Conservation (phyloP, 2,888 invertebrate genomes). For the Phortica okadai region DNA sequence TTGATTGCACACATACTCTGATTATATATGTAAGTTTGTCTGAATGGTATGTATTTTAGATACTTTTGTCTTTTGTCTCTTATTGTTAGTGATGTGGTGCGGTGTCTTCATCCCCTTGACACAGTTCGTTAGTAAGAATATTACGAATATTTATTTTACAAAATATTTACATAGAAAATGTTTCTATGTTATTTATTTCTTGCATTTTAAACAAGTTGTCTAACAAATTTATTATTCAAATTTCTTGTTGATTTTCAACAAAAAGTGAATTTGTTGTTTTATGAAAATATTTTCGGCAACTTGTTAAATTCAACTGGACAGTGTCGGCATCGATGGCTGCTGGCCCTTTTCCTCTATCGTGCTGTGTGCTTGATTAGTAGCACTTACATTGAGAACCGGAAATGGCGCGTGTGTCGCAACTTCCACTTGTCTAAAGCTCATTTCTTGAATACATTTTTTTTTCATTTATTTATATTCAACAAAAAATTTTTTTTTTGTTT, state of each 20-base stretch:
- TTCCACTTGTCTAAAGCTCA: slow-evolving; percentile 16
- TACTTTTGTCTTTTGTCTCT: background rate
- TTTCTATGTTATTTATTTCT: slow-evolving; percentile 36
- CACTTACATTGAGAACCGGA: slow-evolving; percentile 1
- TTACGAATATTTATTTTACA: background rate
- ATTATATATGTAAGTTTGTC: background rate
- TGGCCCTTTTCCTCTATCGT: background rate
- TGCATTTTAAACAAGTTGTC: slow-evolving; percentile 59
- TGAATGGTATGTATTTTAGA: background rate
- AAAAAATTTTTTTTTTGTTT: background rate
- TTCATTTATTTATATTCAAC: background rate
- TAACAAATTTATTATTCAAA: slow-evolving; percentile 65
- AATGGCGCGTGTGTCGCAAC: slow-evolving; percentile 16
- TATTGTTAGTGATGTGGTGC: background rate
- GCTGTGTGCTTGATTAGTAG: too few species aligned
- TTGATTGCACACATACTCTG: slow-evolving; percentile 16
- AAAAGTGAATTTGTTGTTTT: slow-evolving; percentile 1
- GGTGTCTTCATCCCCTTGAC: background rate
- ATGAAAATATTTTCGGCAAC: slow-evolving; percentile 3
- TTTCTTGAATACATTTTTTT: too few species aligned
- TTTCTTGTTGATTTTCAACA: slow-evolving; percentile 56
- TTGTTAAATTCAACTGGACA: background rate
- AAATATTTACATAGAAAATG: slow-evolving; percentile 60
- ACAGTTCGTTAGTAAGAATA: slow-evolving; percentile 15
- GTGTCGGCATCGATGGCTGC: background rate